Evolutionary conservation across 1,140 invertebrate species (phyloP).

Genomic region (Ephestia elutella): DNA sequence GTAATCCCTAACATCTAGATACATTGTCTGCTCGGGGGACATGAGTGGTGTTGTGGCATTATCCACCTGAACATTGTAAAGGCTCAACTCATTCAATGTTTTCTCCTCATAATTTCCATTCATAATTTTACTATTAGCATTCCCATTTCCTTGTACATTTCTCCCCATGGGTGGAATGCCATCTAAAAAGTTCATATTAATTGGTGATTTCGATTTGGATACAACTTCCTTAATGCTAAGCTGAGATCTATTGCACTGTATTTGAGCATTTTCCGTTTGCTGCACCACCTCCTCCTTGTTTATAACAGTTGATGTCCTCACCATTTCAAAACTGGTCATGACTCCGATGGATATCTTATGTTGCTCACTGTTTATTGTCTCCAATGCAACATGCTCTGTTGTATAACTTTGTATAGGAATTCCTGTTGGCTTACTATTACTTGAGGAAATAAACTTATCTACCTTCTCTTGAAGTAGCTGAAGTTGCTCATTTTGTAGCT

Average conservation of each 20-base stretch:
- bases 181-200: slow-evolving; percentile 57
- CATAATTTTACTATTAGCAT: not conserved
- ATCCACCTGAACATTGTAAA: slow-evolving; percentile 75
- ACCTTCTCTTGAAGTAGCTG: slow-evolving; percentile 75
- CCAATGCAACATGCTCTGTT: slow-evolving; percentile 41
- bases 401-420: slow-evolving; percentile 38
- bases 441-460: slow-evolving; percentile 62
- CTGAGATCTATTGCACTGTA: slow-evolving; percentile 59
- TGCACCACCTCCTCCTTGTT: slow-evolving; percentile 56
- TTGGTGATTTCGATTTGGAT: slow-evolving; percentile 37
- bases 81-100: slow-evolving; percentile 71
- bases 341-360: slow-evolving; percentile 81
- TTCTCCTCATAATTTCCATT: slow-evolving; percentile 41
- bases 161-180: slow-evolving; percentile 43
- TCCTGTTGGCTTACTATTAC: slow-evolving; percentile 28
- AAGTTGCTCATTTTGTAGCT: slow-evolving; percentile 75
- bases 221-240: slow-evolving; percentile 57
- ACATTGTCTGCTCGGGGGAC: slow-evolving; percentile 76
- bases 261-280: slow-evolving; percentile 50
- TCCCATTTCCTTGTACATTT: slow-evolving; percentile 7
- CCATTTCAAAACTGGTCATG: slow-evolving; percentile 82
- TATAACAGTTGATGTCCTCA: slow-evolving; percentile 69
- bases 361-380: slow-evolving; percentile 77
- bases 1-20: slow-evolving; percentile 77
- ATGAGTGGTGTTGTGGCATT: slow-evolving; percentile 71